A percentile compares a stretch with the other conserved stretches of the same genome.
Conservation (phyloP, 2,113 vertebrate species). For the Nyctibius bracteatus region DNA sequence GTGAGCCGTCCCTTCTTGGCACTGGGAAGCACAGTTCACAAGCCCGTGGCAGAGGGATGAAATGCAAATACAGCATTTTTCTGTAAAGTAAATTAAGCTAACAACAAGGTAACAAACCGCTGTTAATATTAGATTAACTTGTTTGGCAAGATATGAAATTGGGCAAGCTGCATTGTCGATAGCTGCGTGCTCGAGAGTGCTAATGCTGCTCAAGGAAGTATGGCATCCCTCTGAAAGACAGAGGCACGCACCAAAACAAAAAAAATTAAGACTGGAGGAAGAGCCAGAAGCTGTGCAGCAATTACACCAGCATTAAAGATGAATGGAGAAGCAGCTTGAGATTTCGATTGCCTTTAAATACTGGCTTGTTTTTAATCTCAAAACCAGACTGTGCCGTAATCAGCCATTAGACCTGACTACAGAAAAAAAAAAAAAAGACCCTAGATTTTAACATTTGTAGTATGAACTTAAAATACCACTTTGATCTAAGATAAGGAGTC, state of each 20-base stretch:
- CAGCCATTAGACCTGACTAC: not conserved
- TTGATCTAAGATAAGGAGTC: slow-evolving; percentile 27
- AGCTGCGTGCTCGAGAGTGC: not conserved
- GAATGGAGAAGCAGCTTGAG: not conserved
- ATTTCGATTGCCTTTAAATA: slow-evolving; percentile 41
- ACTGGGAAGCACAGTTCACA: not conserved
- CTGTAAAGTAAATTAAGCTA: slow-evolving; percentile 69
- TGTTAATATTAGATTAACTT: slow-evolving; percentile 69
- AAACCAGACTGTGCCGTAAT: slow-evolving; percentile 11
- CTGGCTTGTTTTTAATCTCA: slow-evolving; percentile 12
- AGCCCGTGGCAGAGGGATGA: slow-evolving; percentile 4
- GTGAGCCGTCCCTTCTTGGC: not conserved
- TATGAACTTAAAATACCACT: not conserved
- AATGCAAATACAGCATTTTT: slow-evolving; percentile 55
- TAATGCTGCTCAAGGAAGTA: slow-evolving; percentile 46
- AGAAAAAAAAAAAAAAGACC: not conserved
- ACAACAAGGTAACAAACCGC: slow-evolving; percentile 55
- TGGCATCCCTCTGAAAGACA: slow-evolving; percentile 37
- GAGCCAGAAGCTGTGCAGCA: slow-evolving; percentile 42
- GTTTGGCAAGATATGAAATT: slow-evolving; percentile 55
- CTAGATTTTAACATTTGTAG: not conserved
- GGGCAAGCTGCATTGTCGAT: slow-evolving; percentile 35
- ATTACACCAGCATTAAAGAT: slow-evolving; percentile 43
- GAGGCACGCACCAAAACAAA: not conserved
- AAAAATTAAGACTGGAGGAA: not conserved